Evolutionary conservation across 1,140 invertebrate species (phyloP).

Genomic region (Gryllus bimaculatus): DNA sequence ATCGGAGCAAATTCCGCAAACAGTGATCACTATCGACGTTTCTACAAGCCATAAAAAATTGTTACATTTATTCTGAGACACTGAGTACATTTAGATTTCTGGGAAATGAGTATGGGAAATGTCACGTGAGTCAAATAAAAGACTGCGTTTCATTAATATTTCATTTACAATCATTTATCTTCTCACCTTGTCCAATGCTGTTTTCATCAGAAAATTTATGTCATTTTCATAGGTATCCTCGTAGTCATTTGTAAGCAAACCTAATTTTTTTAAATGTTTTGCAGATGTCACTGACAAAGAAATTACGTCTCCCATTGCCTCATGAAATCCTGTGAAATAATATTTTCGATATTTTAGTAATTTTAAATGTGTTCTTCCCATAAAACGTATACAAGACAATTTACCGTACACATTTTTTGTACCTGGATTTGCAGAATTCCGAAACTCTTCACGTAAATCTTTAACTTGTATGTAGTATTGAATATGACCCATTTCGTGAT

Average conservation of each 20-base stretch:
- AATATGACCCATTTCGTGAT: slow-evolving; percentile 73
- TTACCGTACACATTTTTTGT: not conserved
- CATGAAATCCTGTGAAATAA: slow-evolving; percentile 50
- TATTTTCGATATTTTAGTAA: not conserved
- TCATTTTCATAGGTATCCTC: slow-evolving; percentile 37
- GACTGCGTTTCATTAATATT: too few relatives aligned
- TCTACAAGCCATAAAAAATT: too few relatives aligned
- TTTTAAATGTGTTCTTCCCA: not conserved
- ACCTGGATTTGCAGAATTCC: slow-evolving; percentile 64
- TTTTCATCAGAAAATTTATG: slow-evolving; percentile 52
- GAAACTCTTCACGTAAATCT: slow-evolving; percentile 51
- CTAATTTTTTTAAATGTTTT: slow-evolving; percentile 45
- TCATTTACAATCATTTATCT: not conserved
- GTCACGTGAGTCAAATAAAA: too few relatives aligned
- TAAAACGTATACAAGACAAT: too few relatives aligned
- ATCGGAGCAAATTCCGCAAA: too few relatives aligned
- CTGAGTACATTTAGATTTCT: too few relatives aligned
- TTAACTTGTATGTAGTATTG: slow-evolving; percentile 64
- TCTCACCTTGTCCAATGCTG: slow-evolving; percentile 46
- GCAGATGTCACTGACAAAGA: slow-evolving; percentile 49
- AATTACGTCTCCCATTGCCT: slow-evolving; percentile 60
- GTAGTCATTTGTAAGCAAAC: slow-evolving; percentile 37
- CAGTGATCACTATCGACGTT: too few relatives aligned
- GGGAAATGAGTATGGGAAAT: too few relatives aligned
- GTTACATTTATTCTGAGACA: too few relatives aligned